phyloP scores from a whole-genome alignment of 2,113 vertebrate species.

The Argyrosomus japonicus region DNA sequence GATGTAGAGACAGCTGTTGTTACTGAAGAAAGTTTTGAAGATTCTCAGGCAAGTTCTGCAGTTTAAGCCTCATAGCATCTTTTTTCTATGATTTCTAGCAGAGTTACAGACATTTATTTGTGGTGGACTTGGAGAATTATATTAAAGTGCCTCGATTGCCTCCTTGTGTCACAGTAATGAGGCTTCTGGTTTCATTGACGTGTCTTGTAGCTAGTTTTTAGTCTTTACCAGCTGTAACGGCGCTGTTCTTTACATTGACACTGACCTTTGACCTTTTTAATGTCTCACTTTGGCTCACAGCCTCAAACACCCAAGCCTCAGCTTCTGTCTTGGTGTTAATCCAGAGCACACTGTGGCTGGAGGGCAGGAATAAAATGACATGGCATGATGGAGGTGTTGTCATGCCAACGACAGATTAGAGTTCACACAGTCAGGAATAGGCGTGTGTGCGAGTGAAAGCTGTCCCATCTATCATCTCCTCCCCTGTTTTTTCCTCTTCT shows the following conservation, averaged over 20 bases:
- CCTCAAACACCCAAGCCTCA: neutral
- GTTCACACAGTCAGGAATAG: neutral
- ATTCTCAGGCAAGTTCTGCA: no score
- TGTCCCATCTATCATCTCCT: neutral
- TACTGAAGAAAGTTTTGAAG: no score
- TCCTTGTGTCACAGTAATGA: neutral
- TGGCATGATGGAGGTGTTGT: conserved; percentile 41
- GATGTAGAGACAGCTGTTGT: no score
- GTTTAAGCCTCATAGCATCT: no score
- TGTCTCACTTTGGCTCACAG: neutral
- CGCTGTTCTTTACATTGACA: neutral
- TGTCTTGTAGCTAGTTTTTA: neutral
- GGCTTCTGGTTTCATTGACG: neutral
- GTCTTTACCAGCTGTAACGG: neutral
- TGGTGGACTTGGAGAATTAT: no score
- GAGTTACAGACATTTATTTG: no score
- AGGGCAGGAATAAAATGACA: conserved; percentile 15
- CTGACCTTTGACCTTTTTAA: conserved; percentile 25
- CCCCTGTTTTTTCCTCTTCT: neutral
- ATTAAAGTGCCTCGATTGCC: no score
- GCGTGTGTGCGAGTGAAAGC: conserved; percentile 4
- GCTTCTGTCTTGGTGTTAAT: conserved; percentile 6
- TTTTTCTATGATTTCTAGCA: no score
- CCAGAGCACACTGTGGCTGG: neutral
- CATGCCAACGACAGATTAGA: conserved; percentile 41